phyloP scores from a whole-genome alignment of 2,888 invertebrate species.

The Atrina japonica region DNA sequence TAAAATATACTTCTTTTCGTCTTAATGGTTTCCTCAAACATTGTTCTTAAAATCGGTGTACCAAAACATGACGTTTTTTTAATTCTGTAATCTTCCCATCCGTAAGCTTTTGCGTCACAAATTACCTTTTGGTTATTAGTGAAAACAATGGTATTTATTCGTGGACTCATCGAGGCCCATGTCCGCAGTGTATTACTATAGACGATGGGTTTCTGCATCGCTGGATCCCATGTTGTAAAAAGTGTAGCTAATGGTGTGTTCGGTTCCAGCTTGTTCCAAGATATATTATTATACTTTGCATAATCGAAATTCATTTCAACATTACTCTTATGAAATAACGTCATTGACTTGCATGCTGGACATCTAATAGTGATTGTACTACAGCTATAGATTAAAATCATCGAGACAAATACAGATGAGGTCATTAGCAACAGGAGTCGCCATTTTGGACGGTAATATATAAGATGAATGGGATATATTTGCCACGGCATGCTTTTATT shows the following conservation, averaged over 20 bases:
- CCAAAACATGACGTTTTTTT: slow-evolving; percentile 33
- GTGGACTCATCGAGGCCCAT: slow-evolving; percentile 26
- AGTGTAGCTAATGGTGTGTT: slow-evolving; percentile 23
- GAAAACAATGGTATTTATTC: slow-evolving; percentile 24
- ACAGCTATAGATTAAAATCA: slow-evolving; percentile 14
- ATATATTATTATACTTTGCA: slow-evolving; percentile 26
- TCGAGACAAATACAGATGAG: background rate
- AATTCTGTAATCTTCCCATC: slow-evolving; percentile 17
- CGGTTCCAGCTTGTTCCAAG: slow-evolving; percentile 16
- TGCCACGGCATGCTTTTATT: slow-evolving; percentile 28
- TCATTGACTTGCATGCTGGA: slow-evolving; percentile 12
- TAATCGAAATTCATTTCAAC: slow-evolving; percentile 26
- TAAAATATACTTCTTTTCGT: slow-evolving; percentile 25
- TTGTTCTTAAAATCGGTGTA: slow-evolving; percentile 30
- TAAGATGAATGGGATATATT: slow-evolving; percentile 13
- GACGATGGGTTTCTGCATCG: slow-evolving; percentile 37
- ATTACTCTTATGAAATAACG: slow-evolving; percentile 1
- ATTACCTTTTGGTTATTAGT: slow-evolving; percentile 19
- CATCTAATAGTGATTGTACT: slow-evolving; percentile 13
- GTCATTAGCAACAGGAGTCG: slow-evolving; percentile 3
- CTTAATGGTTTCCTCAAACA: slow-evolving; percentile 31
- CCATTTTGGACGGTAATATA: slow-evolving; percentile 31
- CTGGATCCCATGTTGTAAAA: slow-evolving; percentile 36
- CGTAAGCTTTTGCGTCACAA: slow-evolving; percentile 7
- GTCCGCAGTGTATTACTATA: slow-evolving; percentile 28